A percentile compares a stretch with the other conserved stretches of the same genome.
Evolutionary conservation across 2,113 vertebrate genomes (phyloP).

Genomic region (Xiphophorus maculatus): DNA sequence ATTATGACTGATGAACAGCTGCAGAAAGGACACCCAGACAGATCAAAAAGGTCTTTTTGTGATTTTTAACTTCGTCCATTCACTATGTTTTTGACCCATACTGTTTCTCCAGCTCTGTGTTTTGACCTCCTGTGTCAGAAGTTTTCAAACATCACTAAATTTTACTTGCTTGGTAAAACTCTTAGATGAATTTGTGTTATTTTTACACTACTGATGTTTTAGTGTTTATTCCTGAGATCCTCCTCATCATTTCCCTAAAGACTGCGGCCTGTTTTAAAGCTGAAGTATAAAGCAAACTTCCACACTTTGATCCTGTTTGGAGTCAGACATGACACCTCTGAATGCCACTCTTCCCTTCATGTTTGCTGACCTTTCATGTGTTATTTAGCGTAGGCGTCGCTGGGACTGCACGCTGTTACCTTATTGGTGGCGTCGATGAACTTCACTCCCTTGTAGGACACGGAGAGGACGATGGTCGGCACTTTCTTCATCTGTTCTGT

Average conservation of each 20-base stretch:
- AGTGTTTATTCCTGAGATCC: not conserved
- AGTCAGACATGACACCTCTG: slow-evolving; percentile 5
- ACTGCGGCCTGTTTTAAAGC: not conserved
- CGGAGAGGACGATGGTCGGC: slow-evolving; percentile 96
- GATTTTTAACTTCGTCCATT: not conserved
- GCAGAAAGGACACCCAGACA: too few species aligned
- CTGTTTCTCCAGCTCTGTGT: too few species aligned
- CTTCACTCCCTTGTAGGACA: slow-evolving; percentile 99
- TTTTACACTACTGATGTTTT: not conserved
- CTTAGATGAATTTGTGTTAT: not conserved
- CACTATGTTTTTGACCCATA: not conserved
- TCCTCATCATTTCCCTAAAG: not conserved
- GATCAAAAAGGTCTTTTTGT: too few species aligned
- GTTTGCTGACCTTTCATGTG: slow-evolving; percentile 41
- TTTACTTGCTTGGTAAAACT: too few species aligned
- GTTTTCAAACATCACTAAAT: too few species aligned
- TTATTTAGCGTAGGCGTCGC: slow-evolving; percentile 33
- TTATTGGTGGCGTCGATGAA: slow-evolving; percentile 99
- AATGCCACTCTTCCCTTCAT: slow-evolving; percentile 21
- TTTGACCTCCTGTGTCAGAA: too few species aligned
- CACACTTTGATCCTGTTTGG: not conserved
- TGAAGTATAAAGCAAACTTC: slow-evolving; percentile 1
- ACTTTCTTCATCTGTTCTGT: slow-evolving; percentile 99
- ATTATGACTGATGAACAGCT: too few species aligned
- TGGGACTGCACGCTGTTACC: slow-evolving; percentile 73